Conservation (phyloP, 2,888 invertebrate genomes). For the Tipula vernalis region DNA sequence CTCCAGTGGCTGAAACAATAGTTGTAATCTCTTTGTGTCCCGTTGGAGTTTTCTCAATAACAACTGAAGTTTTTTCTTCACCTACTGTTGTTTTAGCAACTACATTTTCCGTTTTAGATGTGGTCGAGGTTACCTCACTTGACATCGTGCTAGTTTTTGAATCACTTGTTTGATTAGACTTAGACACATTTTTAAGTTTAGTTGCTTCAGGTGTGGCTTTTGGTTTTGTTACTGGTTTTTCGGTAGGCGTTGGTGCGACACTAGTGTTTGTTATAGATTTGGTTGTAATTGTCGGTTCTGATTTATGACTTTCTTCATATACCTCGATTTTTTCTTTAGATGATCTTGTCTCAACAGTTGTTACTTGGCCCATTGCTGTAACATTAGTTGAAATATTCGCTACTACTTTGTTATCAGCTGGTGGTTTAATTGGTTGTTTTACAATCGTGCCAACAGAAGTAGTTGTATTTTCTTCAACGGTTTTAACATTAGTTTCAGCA, state of each 20-base stretch:
- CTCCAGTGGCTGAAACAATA: slow-evolving; percentile 32
- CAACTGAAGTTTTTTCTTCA: neutral
- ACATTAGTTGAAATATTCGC: slow-evolving; percentile 32
- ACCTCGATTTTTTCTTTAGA: slow-evolving; percentile 9
- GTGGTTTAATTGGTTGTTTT: neutral
- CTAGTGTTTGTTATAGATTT: neutral
- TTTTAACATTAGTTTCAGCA: no score
- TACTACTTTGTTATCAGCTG: slow-evolving; percentile 9
- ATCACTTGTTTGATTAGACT: slow-evolving; percentile 30
- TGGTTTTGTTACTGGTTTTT: no score
- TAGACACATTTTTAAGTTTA: slow-evolving; percentile 28
- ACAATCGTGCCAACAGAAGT: neutral
- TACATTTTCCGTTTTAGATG: neutral
- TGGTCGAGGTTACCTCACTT: slow-evolving; percentile 27
- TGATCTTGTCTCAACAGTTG: slow-evolving; percentile 19
- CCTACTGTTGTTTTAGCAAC: neutral
- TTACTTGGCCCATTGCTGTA: slow-evolving; percentile 32
- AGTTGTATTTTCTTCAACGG: no score
- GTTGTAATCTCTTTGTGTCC: slow-evolving; percentile 28
- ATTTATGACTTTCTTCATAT: neutral
- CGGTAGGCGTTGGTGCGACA: no score
- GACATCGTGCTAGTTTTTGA: slow-evolving; percentile 30
- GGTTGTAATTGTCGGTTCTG: slow-evolving; percentile 20
- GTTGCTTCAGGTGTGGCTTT: neutral
- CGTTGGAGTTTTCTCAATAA: slow-evolving; percentile 6